phyloP scores from a whole-genome alignment of 2,888 invertebrate genomes.

The Cacoxenus indagator region DNA sequence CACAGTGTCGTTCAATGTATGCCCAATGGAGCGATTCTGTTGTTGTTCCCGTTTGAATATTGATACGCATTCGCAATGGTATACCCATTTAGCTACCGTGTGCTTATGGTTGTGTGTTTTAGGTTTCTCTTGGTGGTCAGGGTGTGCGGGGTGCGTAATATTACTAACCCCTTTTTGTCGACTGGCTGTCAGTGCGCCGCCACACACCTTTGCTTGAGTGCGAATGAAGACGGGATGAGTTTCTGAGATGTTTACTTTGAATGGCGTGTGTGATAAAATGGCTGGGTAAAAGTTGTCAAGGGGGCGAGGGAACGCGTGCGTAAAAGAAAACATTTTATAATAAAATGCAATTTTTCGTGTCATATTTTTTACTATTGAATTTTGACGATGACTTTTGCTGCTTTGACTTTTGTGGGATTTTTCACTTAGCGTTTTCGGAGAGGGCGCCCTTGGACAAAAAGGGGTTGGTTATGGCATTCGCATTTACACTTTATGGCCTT shows the following conservation, averaged over 20 bases:
- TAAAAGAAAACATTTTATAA: conserved; percentile 46
- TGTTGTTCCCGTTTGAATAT: conserved; percentile 40
- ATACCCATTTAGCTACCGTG: conserved; percentile 27
- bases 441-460: too few species aligned
- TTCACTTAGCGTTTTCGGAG: conserved; percentile 42
- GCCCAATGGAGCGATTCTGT: conserved; percentile 54
- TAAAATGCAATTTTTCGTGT: conserved; percentile 55
- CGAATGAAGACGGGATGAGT: conserved; percentile 32
- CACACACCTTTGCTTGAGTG: conserved; percentile 48
- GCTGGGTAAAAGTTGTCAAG: background rate
- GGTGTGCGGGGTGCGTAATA: conserved; percentile 17
- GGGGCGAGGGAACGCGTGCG: background rate
- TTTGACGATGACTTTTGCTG: background rate
- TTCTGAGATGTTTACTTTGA: conserved; percentile 37
- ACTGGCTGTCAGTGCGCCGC: conserved; percentile 38
- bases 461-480: too few species aligned
- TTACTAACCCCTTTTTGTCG: conserved; percentile 45
- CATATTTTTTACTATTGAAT: conserved; percentile 47
- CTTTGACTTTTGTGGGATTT: conserved; percentile 54
- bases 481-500: too few species aligned
- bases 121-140: background rate
- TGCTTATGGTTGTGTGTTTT: background rate
- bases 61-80: conserved; percentile 46
- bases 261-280: conserved; percentile 10
- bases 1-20: conserved; percentile 35